Conservation (phyloP, 2,888 invertebrate species). For the Saturnia pavonia region DNA sequence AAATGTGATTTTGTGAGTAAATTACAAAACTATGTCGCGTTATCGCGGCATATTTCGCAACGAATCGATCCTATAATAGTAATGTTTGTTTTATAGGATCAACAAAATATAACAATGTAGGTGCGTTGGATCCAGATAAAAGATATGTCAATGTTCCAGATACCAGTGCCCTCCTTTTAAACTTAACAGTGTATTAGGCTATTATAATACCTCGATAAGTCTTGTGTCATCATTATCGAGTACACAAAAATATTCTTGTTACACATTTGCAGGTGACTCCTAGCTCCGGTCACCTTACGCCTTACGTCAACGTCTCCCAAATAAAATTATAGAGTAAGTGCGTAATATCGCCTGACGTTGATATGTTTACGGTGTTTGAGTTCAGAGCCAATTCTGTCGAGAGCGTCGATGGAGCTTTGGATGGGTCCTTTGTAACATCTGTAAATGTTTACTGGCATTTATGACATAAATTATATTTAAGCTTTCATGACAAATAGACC, state of each 20-base stretch:
- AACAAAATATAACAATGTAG: background rate
- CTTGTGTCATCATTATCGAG: background rate
- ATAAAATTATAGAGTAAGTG: background rate
- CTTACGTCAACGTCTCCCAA: conserved; percentile 2
- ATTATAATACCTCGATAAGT: background rate
- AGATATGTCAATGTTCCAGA: background rate
- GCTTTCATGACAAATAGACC: background rate
- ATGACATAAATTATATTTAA: background rate
- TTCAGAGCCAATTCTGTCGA: background rate
- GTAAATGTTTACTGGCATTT: background rate
- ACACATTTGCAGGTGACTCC: background rate
- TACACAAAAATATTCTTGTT: background rate
- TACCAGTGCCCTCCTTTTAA: background rate
- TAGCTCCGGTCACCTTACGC: background rate
- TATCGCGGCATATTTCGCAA: too few species aligned
- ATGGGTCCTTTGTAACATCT: background rate
- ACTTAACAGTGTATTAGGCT: background rate
- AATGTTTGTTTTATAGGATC: background rate
- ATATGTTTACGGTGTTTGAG: background rate
- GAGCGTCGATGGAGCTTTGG: background rate
- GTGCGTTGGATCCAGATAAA: background rate
- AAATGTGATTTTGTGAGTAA: background rate
- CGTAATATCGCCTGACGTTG: conserved; percentile 10
- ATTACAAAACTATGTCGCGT: background rate
- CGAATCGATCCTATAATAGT: background rate